These are phyloP conservation scores for Dunckerocampus dactyliophorus DNA, from an alignment of 2,113 vertebrate species.

Conservation along the genomic window DNA sequence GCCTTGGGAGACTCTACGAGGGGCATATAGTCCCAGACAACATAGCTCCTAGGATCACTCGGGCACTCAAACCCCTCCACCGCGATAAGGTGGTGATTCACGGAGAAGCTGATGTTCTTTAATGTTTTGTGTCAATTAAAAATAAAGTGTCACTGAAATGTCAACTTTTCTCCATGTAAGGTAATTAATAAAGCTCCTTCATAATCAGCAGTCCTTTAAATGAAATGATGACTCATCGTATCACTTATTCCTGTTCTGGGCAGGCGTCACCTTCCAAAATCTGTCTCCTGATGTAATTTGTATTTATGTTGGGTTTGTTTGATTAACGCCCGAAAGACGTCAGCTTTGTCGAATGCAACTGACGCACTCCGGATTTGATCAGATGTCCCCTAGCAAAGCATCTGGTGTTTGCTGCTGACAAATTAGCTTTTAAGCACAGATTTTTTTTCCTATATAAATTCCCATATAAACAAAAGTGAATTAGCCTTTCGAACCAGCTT, in stretches of 20 bases:
- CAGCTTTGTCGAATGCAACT: not conserved
- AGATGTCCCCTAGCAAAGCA: not conserved
- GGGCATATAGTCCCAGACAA: too few relatives aligned
- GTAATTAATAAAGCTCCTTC: too few relatives aligned
- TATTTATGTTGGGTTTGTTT: not conserved
- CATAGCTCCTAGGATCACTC: too few relatives aligned
- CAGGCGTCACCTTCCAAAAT: not conserved
- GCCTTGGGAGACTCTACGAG: too few relatives aligned
- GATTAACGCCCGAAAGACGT: not conserved
- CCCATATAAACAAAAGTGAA: not conserved
- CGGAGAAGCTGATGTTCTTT: too few relatives aligned
- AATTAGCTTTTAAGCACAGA: not conserved
- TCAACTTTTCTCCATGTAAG: too few relatives aligned
- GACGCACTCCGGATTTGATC: not conserved
- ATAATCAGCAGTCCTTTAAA: not conserved
- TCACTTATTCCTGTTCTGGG: not conserved
- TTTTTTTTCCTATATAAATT: too few relatives aligned
- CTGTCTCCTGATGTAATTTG: not conserved
- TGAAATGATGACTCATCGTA: not conserved
- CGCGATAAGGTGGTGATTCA: too few relatives aligned
- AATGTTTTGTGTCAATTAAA: too few relatives aligned
- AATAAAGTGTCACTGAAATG: too few relatives aligned
- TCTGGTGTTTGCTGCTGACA: not conserved
- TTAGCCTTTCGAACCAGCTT: not conserved
- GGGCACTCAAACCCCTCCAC: too few relatives aligned